These are phyloP conservation scores for Rhaphigaster nebulosa DNA, from an alignment of 2,888 invertebrate species.

Conservation along the genomic window DNA sequence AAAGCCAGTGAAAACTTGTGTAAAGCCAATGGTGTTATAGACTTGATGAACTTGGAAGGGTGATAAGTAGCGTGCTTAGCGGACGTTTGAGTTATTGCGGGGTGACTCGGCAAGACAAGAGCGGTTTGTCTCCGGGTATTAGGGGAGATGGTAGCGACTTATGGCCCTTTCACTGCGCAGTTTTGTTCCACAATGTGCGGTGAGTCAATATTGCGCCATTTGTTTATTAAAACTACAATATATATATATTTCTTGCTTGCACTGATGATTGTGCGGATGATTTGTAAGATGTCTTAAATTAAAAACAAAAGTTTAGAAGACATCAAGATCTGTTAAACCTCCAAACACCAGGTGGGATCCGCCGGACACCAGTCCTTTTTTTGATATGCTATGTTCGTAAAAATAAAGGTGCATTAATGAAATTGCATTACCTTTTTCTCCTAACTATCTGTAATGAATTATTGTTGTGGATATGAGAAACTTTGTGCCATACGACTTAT, in stretches of 20 bases:
- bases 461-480: too few species aligned
- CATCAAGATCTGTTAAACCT: too few species aligned
- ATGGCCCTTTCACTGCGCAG: not conserved
- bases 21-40: constrained; percentile 23
- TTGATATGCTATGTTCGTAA: too few species aligned
- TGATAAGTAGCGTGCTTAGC: constrained; percentile 32
- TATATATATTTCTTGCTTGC: not conserved
- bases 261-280: too few species aligned
- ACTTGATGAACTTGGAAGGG: constrained; percentile 35
- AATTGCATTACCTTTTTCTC: too few species aligned
- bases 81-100: constrained; percentile 32
- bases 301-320: too few species aligned
- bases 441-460: too few species aligned
- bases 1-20: not conserved
- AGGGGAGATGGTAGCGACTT: constrained; percentile 14
- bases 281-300: too few species aligned
- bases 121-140: constrained; percentile 28
- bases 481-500: too few species aligned
- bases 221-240: not conserved
- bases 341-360: too few species aligned
- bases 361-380: too few species aligned
- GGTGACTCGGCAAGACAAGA: constrained; percentile 18
- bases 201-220: not conserved
- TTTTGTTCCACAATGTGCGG: not conserved
- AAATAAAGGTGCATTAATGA: too few species aligned